A percentile compares a stretch with the other conserved stretches of the same genome.
Evolutionary conservation across 2,888 invertebrate genomes (phyloP).

Genomic region (Agrochola macilenta): DNA sequence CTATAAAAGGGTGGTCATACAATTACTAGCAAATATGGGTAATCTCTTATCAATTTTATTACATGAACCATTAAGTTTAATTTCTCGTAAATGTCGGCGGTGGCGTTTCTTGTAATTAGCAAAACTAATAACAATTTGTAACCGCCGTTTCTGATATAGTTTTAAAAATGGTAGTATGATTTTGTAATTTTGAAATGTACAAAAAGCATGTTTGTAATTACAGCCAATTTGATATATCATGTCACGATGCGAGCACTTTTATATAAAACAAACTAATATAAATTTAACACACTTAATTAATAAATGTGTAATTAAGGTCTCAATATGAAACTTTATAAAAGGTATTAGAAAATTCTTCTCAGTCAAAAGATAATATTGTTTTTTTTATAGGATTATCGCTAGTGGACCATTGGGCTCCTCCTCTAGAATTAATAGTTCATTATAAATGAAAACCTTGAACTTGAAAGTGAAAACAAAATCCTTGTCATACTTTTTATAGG

Average conservation of each 20-base stretch:
- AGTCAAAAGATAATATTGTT: too few species aligned
- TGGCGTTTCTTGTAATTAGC: constrained; percentile 39
- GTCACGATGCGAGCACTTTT: constrained; percentile 9
- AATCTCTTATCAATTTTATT: constrained; percentile 36
- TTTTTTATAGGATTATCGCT: too few species aligned
- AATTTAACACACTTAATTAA: constrained; percentile 21
- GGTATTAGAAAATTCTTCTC: too few species aligned
- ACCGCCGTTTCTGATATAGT: constrained; percentile 32
- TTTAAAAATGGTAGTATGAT: constrained; percentile 30
- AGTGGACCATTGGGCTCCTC: too few species aligned
- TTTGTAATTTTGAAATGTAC: constrained; percentile 22
- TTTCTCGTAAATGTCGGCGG: constrained; percentile 34
- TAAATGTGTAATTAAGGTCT: neutral
- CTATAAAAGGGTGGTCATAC: constrained; percentile 27
- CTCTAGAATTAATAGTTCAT: neutral
- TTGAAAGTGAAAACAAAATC: constrained; percentile 3
- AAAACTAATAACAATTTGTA: constrained; percentile 53
- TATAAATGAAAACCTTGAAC: constrained; percentile 1
- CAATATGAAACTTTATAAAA: too few species aligned
- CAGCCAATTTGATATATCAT: constrained; percentile 21
- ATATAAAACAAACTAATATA: neutral
- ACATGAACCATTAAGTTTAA: constrained; percentile 16
- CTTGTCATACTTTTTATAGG: constrained; percentile 2
- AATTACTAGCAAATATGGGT: neutral
- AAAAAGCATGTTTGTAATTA: constrained; percentile 32